These are phyloP conservation scores for Symphodus melops DNA, from an alignment of 2,113 vertebrate genomes.

Conservation along the genomic window DNA sequence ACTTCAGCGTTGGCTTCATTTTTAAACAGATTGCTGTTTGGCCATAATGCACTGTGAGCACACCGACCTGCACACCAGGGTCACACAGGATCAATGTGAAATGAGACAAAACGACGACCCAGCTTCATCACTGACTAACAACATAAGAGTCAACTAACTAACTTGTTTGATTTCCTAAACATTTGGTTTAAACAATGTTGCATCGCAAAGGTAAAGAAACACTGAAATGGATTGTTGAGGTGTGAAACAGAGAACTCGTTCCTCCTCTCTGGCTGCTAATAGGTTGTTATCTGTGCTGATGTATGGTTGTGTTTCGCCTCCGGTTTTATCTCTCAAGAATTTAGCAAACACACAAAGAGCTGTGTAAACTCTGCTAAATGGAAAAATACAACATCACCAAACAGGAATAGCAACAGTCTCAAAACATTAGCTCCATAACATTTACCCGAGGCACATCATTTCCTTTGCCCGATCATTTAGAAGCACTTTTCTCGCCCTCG, in stretches of 20 bases:
- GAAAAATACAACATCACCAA: not conserved
- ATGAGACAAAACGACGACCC: no score
- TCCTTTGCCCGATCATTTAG: conserved; percentile 9
- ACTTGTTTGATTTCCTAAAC: no score
- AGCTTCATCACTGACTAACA: no score
- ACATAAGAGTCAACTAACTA: no score
- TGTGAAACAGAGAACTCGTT: not conserved
- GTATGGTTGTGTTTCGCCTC: not conserved
- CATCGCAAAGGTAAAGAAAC: no score
- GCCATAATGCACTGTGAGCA: no score
- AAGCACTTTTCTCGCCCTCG: conserved; percentile 5
- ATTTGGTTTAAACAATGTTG: no score
- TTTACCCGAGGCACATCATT: not conserved
- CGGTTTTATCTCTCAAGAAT: not conserved
- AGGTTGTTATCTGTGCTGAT: not conserved
- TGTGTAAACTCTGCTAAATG: not conserved
- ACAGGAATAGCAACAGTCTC: not conserved
- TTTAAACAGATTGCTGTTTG: no score
- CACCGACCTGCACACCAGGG: no score
- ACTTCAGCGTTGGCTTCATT: no score
- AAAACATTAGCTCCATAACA: conserved; percentile 4
- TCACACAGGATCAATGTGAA: no score
- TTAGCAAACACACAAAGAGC: not conserved
- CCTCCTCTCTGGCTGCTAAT: not conserved
- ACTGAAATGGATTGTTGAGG: not conserved